A percentile compares a stretch with the other conserved stretches of the same genome.
phyloP scores from a whole-genome alignment of 2,113 vertebrate genomes.

The Chitala chitala region DNA sequence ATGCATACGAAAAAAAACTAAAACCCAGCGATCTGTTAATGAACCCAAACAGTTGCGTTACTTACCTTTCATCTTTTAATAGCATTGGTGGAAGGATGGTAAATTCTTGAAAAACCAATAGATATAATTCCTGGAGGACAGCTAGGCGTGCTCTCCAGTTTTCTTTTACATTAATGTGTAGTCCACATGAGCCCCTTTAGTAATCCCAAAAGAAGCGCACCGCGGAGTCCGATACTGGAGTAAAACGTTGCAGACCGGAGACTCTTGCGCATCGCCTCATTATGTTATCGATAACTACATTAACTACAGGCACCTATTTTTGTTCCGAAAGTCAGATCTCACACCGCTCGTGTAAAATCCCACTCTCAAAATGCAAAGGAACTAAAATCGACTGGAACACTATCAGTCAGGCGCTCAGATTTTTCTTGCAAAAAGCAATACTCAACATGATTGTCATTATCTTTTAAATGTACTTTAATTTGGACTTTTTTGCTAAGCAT shows the following conservation, averaged over 20 bases:
- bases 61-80: conserved; percentile 1
- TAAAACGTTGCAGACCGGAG: not conserved
- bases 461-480: no score
- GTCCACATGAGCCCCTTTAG: not conserved
- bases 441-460: no score
- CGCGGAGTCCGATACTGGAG: not conserved
- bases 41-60: not conserved
- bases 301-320: no score
- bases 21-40: not conserved
- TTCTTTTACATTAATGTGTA: not conserved
- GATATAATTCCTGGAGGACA: not conserved
- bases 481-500: no score
- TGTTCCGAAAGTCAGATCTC: no score
- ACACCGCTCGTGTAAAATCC: no score
- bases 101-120: not conserved
- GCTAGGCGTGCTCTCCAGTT: not conserved
- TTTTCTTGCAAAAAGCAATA: no score
- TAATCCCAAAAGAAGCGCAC: not conserved
- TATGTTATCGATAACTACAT: conserved; percentile 2
- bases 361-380: no score
- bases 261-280: not conserved
- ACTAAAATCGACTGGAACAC: no score
- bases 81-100: not conserved
- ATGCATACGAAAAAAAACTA: no score
- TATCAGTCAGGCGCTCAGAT: no score